Conservation (phyloP, 2,797 vertebrate genomes). For the Setipinna tenuifilis region DNA sequence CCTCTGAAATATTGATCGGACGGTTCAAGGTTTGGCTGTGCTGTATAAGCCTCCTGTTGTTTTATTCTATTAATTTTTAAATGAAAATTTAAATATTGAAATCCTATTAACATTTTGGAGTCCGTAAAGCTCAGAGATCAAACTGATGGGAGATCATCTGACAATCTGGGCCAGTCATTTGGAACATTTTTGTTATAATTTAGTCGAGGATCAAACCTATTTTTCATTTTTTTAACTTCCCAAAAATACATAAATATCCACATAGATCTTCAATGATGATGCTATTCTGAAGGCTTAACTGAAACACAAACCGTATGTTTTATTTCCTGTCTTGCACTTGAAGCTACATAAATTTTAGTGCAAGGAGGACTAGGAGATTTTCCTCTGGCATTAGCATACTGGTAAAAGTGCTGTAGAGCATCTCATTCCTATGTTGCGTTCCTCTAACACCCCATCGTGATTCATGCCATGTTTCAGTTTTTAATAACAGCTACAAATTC, state of each 20-base stretch:
- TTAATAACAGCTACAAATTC: conserved; percentile 42
- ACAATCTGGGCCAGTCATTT: conserved; percentile 14
- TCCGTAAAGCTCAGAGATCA: not conserved
- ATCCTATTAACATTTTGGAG: conserved; percentile 13
- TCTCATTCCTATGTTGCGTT: conserved; percentile 28
- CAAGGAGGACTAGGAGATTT: not conserved
- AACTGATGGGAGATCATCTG: not conserved
- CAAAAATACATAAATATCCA: not conserved
- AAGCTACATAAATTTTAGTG: not conserved
- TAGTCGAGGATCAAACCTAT: not conserved
- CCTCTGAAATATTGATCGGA: conserved; percentile 44
- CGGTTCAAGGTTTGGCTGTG: conserved; percentile 33
- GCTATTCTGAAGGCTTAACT: not conserved
- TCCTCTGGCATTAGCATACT: not conserved
- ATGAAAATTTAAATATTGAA: conserved; percentile 13
- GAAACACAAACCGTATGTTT: not conserved
- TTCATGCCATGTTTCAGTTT: conserved; percentile 41
- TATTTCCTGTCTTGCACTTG: not conserved
- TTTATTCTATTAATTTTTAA: conserved; percentile 23
- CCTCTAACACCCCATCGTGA: conserved; percentile 32
- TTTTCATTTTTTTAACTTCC: not conserved
- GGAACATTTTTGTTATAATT: not conserved
- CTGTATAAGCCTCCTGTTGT: conserved; percentile 16
- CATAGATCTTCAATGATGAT: not conserved
- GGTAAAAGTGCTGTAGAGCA: not conserved